These are phyloP conservation scores for Piliocolobus tephrosceles DNA, from an alignment of 2,113 vertebrate genomes.

Conservation along the genomic window DNA sequence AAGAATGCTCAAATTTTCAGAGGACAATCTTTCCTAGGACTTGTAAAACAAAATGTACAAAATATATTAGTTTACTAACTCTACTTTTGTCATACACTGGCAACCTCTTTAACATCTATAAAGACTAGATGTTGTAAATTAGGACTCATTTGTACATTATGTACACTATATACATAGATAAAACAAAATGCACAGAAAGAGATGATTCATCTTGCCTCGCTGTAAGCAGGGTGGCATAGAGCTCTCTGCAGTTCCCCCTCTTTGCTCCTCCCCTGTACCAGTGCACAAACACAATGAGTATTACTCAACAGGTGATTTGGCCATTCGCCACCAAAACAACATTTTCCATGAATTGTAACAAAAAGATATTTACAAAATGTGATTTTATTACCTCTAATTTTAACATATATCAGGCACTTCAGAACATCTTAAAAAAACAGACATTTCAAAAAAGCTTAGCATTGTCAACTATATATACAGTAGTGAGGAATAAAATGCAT, in stretches of 20 bases:
- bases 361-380: constrained; percentile 38
- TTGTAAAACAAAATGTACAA: not conserved
- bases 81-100: constrained; percentile 9
- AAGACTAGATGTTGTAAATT: not conserved
- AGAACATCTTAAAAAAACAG: constrained; percentile 45
- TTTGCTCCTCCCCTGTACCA: not conserved
- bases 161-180: not conserved
- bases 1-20: not conserved
- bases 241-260: not conserved
- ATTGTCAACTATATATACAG: not conserved
- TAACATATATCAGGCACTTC: constrained; percentile 52
- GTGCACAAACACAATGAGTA: not conserved
- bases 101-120: not conserved
- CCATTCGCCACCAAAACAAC: not conserved
- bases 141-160: not conserved
- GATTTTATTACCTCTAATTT: constrained; percentile 33
- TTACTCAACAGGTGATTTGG: not conserved
- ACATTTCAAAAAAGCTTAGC: not conserved
- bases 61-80: not conserved
- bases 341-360: constrained; percentile 4
- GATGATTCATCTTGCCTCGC: not conserved
- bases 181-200: not conserved
- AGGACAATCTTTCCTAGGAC: not conserved
- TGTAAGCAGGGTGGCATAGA: not conserved
- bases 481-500: constrained; percentile 3